phyloP scores from a whole-genome alignment of 2,113 vertebrate genomes.

The Pluvianellus socialis region DNA sequence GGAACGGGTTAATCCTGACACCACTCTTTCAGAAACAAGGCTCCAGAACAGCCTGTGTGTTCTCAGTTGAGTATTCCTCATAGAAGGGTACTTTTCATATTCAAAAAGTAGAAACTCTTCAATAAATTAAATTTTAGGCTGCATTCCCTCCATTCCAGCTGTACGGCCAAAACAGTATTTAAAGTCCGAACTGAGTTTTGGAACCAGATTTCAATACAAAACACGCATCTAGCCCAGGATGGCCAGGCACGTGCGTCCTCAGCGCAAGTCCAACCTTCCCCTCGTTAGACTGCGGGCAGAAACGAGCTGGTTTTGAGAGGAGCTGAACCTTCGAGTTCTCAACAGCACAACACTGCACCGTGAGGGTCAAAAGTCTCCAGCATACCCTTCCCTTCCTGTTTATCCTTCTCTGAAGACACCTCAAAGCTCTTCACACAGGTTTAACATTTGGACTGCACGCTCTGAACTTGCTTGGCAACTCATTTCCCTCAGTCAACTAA shows the following conservation, averaged over 20 bases:
- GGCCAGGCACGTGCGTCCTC: background rate
- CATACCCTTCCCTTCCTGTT: background rate
- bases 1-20: background rate
- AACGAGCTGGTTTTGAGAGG: background rate
- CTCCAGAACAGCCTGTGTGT: background rate
- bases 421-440: rapidly evolving
- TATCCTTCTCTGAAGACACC: background rate
- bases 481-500: background rate
- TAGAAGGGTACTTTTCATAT: background rate
- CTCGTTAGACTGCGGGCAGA: background rate
- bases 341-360: background rate
- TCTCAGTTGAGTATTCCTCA: background rate
- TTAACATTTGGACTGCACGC: rapidly evolving
- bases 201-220: background rate
- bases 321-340: background rate
- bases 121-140: background rate
- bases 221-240: rapidly evolving
- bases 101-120: background rate
- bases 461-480: background rate
- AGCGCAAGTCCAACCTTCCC: background rate
- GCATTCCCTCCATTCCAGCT: background rate
- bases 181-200: background rate
- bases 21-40: background rate
- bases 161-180: rapidly evolving
- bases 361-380: background rate